Evolutionary conservation across 2,113 vertebrate species (phyloP).

Genomic region (Polypterus senegalus): DNA sequence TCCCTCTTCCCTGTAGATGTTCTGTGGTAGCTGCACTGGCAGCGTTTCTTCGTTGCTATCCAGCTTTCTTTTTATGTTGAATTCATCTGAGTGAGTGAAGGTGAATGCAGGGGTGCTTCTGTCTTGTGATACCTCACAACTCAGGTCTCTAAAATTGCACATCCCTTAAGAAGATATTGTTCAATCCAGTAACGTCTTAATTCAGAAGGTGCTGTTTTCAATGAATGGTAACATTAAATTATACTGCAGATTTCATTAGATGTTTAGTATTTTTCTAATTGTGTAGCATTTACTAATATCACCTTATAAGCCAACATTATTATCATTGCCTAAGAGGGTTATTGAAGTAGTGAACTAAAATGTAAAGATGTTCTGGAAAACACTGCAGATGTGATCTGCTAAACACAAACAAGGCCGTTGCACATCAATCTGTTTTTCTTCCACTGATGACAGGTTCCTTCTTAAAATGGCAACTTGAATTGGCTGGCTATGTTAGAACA

Average conservation of each 20-base stretch:
- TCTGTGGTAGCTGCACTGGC: not conserved
- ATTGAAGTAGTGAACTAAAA: no score
- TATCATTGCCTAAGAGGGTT: no score
- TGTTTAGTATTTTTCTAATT: no score
- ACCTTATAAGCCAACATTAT: no score
- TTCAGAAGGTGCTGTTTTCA: slow-evolving; percentile 5
- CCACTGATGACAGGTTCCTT: no score
- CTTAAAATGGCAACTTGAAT: no score
- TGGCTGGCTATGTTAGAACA: no score
- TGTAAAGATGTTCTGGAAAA: no score
- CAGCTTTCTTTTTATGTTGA: not conserved
- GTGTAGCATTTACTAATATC: no score
- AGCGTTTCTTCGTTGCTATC: not conserved
- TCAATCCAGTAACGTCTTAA: not conserved
- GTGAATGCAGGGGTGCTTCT: not conserved
- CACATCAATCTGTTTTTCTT: no score
- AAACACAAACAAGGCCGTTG: no score
- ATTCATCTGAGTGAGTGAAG: not conserved
- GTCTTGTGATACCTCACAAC: slow-evolving; percentile 1
- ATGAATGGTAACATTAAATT: not conserved
- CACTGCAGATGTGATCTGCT: no score
- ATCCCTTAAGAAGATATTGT: not conserved
- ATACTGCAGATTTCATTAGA: not conserved
- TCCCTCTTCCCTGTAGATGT: not conserved
- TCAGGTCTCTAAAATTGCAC: slow-evolving; percentile 4